Percentiles rank a stretch among this genome's conserved stretches.
Conservation (phyloP, 2,113 vertebrate genomes). For the Pterocles burchelli region DNA sequence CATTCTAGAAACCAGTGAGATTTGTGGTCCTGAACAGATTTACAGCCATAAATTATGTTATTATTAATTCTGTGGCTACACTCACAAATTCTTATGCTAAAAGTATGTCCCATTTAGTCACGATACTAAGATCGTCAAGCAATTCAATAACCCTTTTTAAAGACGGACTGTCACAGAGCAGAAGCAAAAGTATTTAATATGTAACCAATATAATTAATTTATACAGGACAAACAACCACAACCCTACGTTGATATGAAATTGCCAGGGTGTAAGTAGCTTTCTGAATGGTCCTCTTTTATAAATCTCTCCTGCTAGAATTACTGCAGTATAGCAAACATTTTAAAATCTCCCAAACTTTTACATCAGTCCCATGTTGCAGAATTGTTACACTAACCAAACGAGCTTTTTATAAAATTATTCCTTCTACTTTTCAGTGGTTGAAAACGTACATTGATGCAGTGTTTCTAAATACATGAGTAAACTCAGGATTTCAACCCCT, state of each 20-base stretch:
- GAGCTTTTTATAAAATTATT: neutral
- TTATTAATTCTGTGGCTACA: neutral
- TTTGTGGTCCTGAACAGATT: neutral
- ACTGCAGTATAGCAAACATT: neutral
- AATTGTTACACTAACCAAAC: neutral
- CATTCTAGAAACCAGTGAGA: rapidly evolving
- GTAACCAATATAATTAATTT: neutral
- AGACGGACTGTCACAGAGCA: neutral
- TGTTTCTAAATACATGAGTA: neutral
- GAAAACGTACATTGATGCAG: neutral
- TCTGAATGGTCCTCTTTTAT: neutral
- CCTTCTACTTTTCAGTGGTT: neutral
- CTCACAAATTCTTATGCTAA: neutral
- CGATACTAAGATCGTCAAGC: neutral
- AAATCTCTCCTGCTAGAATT: neutral
- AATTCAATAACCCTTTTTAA: neutral
- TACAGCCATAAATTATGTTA: neutral
- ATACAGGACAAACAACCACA: neutral
- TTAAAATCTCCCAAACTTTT: neutral
- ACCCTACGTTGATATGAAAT: neutral
- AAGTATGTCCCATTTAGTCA: neutral
- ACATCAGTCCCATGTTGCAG: neutral
- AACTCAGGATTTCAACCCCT: neutral
- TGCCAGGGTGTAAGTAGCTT: neutral
- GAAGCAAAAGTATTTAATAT: neutral